Percentiles rank a stretch among this genome's conserved stretches.
Conservation (phyloP, 37 sponge, comb jelly and placozoan species). For the Lycopodina hypogea region DNA sequence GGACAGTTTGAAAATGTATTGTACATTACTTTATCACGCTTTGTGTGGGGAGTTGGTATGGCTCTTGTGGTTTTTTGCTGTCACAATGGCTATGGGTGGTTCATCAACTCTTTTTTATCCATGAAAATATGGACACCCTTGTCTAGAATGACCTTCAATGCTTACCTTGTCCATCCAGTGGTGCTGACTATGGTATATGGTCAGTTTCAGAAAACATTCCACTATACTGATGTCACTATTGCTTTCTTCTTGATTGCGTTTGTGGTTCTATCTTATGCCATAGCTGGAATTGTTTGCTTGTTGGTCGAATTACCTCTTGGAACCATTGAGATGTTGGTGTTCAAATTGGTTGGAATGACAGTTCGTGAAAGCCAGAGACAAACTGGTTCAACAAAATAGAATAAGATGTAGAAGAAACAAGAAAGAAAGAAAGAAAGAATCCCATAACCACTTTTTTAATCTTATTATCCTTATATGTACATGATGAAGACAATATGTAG, state of each 20-base stretch:
- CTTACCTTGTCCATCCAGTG: slow-evolving; percentile 85
- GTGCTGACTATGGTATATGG: slow-evolving; percentile 49
- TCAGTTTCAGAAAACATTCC: slow-evolving; percentile 16
- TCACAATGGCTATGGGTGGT: slow-evolving; percentile 79
- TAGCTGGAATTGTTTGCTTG: slow-evolving; percentile 52
- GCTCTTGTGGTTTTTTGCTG: slow-evolving; percentile 68
- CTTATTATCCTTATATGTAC: too few relatives aligned
- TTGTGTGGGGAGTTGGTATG: slow-evolving; percentile 71
- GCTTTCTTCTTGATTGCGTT: slow-evolving; percentile 41
- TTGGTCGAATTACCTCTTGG: slow-evolving; percentile 78
- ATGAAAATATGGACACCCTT: slow-evolving; percentile 86
- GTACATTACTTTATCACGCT: slow-evolving; percentile 56
- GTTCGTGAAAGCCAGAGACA: slow-evolving; percentile 28
- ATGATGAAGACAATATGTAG: too few relatives aligned
- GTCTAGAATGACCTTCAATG: slow-evolving; percentile 76
- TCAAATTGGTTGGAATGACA: slow-evolving; percentile 48
- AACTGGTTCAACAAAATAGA: too few relatives aligned
- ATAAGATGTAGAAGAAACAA: too few relatives aligned
- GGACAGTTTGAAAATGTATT: slow-evolving; percentile 49
- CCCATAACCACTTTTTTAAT: too few relatives aligned
- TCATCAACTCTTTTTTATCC: slow-evolving; percentile 69
- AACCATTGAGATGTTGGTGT: slow-evolving; percentile 56
- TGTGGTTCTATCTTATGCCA: slow-evolving; percentile 61
- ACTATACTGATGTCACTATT: slow-evolving; percentile 34
- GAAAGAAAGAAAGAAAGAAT: too few relatives aligned